Evolutionary conservation across 2,797 vertebrate genomes (phyloP).

Genomic region (Falco peregrinus): DNA sequence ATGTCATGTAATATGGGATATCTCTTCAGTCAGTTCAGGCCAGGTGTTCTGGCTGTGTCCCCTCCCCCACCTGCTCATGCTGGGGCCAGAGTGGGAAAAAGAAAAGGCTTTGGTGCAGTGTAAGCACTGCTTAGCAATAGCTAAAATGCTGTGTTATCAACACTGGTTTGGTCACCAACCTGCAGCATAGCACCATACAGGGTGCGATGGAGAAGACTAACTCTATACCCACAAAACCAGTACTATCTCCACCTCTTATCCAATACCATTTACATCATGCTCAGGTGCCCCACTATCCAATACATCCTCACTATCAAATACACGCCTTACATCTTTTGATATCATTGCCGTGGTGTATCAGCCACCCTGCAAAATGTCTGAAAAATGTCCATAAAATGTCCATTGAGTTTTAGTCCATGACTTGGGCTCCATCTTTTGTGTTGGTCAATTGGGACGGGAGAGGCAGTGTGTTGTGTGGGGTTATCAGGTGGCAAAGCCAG

Average conservation of each 20-base stretch:
- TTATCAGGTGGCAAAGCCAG: neutral
- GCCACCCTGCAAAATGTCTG: neutral
- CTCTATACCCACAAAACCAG: neutral
- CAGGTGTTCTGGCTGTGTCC: neutral
- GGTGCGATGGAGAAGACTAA: neutral
- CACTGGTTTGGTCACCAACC: neutral
- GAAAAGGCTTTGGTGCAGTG: neutral
- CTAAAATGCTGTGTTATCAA: neutral
- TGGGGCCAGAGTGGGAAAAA: neutral
- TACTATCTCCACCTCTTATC: neutral
- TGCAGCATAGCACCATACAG: neutral
- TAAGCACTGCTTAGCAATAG: neutral
- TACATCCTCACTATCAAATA: neutral
- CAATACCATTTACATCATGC: neutral
- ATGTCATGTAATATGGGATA: rapidly evolving
- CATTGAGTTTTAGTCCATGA: neutral
- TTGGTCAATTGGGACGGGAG: neutral
- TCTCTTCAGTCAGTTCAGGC: neutral
- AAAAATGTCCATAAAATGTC: neutral
- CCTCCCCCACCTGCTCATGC: neutral
- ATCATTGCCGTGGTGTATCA: neutral
- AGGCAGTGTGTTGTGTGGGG: neutral
- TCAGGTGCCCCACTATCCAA: neutral
- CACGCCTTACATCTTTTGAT: neutral
- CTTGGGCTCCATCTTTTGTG: neutral